Evolutionary conservation across 2,888 invertebrate genomes (phyloP), one percentile per base, ranked within the genome.

Genomic region (Leptarthrus brevirostris): DNA sequence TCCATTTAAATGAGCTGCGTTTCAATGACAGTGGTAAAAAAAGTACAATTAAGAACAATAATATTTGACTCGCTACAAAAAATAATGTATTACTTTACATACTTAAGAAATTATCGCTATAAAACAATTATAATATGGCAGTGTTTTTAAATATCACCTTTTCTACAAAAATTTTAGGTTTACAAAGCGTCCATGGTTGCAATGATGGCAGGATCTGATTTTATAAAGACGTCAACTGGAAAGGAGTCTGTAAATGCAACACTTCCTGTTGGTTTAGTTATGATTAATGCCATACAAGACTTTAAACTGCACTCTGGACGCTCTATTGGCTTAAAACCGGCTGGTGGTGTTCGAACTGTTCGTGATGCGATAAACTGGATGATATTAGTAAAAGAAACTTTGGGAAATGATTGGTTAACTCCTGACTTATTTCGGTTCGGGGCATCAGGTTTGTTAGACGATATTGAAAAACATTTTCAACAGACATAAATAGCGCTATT

Each of bases 191-290:
- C 96, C 18, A 89, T 96, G 87, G 89, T 94, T 52, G 93, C 95
- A 20, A 97, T 98, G 95, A 89, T 93, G 89, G 97, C 97, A 73
- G 98, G 98, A 12, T 92, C 97, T 3, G 95, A 99, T 86, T 99
- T 99, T 82, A 98, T 99, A 76, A 99, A 99, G 86, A 98, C 98
- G 2, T 98, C 98, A 0, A 99, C 98, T 0, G 98, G 95, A 64
- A 99, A 99, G 85, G 99, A 99, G 85, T 84, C 90, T 0, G 91
- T 96, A 0, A 99, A 99, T 87, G 98, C 99, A 0, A 98, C 95
- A 0, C 85, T 98, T 14, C 92, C 93, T 5, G 92, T 94, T 53
- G 97, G 97, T 0, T 86, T 97, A 69, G 92, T 97, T 1, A 99
- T 99, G 98, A 93, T 95, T 78, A 86, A 92, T 80, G 98, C 98